These are phyloP conservation scores for Sebastes nivosus DNA, from an alignment of 2,797 vertebrate genomes.

Conservation along the genomic window DNA sequence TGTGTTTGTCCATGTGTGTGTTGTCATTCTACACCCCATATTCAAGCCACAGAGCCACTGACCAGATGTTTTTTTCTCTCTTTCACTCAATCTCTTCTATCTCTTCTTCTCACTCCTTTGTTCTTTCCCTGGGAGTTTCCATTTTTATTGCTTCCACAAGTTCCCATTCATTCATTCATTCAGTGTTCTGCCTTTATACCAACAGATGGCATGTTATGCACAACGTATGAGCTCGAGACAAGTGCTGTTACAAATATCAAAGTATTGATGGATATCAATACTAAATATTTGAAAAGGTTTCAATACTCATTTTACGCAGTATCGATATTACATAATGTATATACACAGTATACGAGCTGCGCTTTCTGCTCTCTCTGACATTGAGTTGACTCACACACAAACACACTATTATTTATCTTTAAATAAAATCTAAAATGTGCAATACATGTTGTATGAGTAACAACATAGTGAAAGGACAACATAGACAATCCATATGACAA, in stretches of 20 bases:
- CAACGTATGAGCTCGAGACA: neutral
- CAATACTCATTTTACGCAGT: neutral
- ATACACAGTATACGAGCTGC: no score
- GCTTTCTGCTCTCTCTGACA: no score
- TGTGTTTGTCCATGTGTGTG: constrained; percentile 22
- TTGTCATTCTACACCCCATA: constrained; percentile 57
- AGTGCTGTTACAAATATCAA: neutral
- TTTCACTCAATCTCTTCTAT: constrained; percentile 20
- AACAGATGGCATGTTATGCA: neutral
- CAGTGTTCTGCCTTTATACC: constrained; percentile 24
- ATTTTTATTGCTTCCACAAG: constrained; percentile 17
- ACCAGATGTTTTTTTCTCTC: constrained; percentile 58
- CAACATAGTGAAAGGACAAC: no score
- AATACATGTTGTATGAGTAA: no score
- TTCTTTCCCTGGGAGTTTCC: constrained; percentile 21
- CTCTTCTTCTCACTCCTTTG: constrained; percentile 23
- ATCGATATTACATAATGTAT: no score
- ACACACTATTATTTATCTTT: no score
- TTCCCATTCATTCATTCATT: constrained; percentile 7
- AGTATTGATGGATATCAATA: neutral
- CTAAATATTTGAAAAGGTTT: neutral
- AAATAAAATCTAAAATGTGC: no score
- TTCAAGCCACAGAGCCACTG: constrained; percentile 60
- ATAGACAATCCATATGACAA: no score
- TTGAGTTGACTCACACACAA: no score